Evolutionary conservation across 2,113 vertebrate species (phyloP).

Genomic region (Corvus cornix): DNA sequence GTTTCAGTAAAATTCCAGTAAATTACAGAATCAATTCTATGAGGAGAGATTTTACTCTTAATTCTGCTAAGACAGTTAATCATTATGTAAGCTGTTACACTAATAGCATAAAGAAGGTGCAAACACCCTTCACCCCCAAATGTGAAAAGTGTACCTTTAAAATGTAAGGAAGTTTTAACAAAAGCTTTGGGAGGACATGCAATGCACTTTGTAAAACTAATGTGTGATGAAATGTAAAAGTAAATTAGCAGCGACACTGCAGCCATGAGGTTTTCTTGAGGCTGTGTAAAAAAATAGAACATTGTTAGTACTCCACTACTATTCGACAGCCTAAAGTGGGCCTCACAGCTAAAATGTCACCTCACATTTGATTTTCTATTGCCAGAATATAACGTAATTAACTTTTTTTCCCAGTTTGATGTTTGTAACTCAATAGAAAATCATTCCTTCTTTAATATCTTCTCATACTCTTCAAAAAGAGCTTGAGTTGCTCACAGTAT

Average conservation of each 20-base stretch:
- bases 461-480: neutral
- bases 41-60: conserved; percentile 23
- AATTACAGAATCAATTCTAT: conserved; percentile 20
- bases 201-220: neutral
- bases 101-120: neutral
- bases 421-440: neutral
- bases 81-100: neutral
- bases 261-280: conserved; percentile 42
- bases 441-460: neutral
- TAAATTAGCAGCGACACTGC: conserved; percentile 51
- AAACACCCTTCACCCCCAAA: neutral
- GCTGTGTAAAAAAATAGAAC: conserved; percentile 65
- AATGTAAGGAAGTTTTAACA: neutral
- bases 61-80: conserved; percentile 42
- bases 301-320: conserved; percentile 44
- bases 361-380: conserved; percentile 41
- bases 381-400: conserved; percentile 28
- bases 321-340: conserved; percentile 48
- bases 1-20: conserved; percentile 33
- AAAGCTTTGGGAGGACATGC: neutral
- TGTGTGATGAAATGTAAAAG: conserved; percentile 39
- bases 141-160: neutral
- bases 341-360: conserved; percentile 54
- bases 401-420: neutral
- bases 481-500: neutral